Evolutionary conservation across 30 jellyfish, hydroid and myxozoan genomes (phyloP), one percentile per base, ranked within the genome.

Genomic region (Clytia hemisphaerica): DNA sequence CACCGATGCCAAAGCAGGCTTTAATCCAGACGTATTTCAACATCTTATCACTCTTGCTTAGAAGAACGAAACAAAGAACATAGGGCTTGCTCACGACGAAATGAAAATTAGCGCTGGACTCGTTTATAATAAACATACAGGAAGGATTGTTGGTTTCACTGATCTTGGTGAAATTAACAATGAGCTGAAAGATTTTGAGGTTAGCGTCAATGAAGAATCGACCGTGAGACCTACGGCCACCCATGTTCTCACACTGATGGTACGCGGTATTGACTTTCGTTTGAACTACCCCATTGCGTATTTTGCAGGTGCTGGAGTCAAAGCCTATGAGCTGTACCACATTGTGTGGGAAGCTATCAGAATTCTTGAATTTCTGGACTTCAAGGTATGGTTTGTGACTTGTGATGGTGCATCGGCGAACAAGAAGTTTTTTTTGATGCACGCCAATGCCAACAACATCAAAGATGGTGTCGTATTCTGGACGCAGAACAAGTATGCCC

Each of bases 1-100:
- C 19, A 48, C 50, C 25, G 72, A 46, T n/a, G 72, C 58, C 19
- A 30, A 69, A 32, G 36, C 81, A 46, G 81, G 81, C 66, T 27
- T 69, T 36, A 69, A 27, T 27, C 58, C 73, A 5, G 81, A 46
- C 15, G 81, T 45, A 14, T 33, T 69, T 25, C 42, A 47, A 45
- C 48, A 46, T 55, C 30, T 69, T 5, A 30, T 32, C 24, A 35
- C 15, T 33, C 30, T n/a, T n/a, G n/a, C n/a, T n/a, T n/a, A n/a
- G n/a, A n/a, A n/a, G n/a, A 38, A 15, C 38, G 38, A 22, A 24
- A 58, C 35, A 38, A 27, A 60, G 24, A 33, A 62, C 38, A 22
- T 62, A 32, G 30, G 61, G 19, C 35, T 33, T 33, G 58, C 60
- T 21, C 38, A 33, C 38, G 76, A 62, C 38, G 76, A 62, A 27